A percentile compares a stretch with the other conserved stretches of the same genome.
Conservation (phyloP, 2,797 vertebrate genomes). For the Anniella stebbinsi region DNA sequence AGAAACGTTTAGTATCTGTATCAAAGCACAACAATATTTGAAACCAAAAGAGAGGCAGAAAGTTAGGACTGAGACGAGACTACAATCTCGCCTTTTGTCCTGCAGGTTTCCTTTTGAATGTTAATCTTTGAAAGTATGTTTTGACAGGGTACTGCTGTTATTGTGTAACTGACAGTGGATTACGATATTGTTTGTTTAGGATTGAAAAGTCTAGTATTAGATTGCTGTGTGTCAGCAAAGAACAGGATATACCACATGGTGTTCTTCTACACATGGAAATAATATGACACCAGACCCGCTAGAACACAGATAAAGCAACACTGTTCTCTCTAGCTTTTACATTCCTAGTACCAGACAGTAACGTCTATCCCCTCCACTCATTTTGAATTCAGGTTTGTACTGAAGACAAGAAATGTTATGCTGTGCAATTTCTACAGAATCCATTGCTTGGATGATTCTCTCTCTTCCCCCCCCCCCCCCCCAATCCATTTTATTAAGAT, state of each 20-base stretch:
- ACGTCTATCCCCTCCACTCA: not conserved
- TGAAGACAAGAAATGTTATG: not conserved
- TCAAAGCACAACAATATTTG: not conserved
- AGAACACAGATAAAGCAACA: conserved; percentile 40
- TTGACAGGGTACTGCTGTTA: conserved; percentile 45
- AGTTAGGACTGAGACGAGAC: not conserved
- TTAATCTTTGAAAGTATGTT: conserved; percentile 56
- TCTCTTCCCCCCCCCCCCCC: too few relatives aligned
- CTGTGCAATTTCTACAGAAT: not conserved
- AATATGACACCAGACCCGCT: conserved; percentile 19
- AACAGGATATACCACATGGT: conserved; percentile 43
- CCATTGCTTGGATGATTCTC: not conserved
- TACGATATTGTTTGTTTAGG: conserved; percentile 64
- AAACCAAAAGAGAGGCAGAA: not conserved
- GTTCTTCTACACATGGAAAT: conserved; percentile 46
- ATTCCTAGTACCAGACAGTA: not conserved
- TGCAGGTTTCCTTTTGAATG: conserved; percentile 33
- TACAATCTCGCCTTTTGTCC: conserved; percentile 38
- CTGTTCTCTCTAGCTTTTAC: conserved; percentile 8
- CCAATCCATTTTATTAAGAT: not conserved
- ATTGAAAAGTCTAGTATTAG: conserved; percentile 56
- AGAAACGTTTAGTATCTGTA: not conserved
- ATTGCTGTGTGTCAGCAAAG: conserved; percentile 70
- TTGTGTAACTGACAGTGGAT: conserved; percentile 43
- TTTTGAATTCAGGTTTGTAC: not conserved